Percentiles rank a stretch among this genome's conserved stretches.
Evolutionary conservation across 2,888 invertebrate species (phyloP).

Genomic region (Chrysina gloriosa): DNA sequence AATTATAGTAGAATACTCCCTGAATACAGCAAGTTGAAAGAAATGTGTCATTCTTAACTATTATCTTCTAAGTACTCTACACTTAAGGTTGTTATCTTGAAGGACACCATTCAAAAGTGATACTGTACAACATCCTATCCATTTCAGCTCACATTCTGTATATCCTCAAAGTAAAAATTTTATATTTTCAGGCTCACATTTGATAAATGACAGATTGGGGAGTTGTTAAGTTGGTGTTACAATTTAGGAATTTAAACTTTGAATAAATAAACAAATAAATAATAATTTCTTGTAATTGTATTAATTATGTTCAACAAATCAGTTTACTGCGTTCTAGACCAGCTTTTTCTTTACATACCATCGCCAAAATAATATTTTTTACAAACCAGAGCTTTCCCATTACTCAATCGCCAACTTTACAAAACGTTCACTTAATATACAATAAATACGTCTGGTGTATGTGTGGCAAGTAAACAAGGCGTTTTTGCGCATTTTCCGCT

Average conservation of each 20-base stretch:
- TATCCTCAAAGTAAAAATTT: too few relatives aligned
- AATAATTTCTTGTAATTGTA: too few relatives aligned
- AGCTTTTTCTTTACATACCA: background rate
- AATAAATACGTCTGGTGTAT: background rate
- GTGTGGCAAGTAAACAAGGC: conserved; percentile 22
- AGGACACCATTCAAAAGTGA: too few relatives aligned
- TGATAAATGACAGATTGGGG: too few relatives aligned
- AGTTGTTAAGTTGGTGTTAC: too few relatives aligned
- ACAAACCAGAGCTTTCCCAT: background rate
- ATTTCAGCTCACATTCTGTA: too few relatives aligned
- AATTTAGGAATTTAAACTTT: too few relatives aligned
- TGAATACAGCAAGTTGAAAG: background rate
- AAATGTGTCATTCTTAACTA: background rate
- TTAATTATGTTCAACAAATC: too few relatives aligned
- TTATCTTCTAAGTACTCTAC: background rate
- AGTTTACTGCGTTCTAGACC: too few relatives aligned
- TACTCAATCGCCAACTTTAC: background rate
- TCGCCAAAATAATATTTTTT: background rate
- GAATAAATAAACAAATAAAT: too few relatives aligned
- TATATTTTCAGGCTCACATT: too few relatives aligned
- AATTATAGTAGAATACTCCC: background rate
- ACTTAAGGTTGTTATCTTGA: background rate
- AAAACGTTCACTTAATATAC: conserved; percentile 7
- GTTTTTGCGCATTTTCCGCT: conserved; percentile 15
- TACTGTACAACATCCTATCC: too few relatives aligned